phyloP scores from a whole-genome alignment of 2,888 invertebrate species.

The Cistogaster globosa region DNA sequence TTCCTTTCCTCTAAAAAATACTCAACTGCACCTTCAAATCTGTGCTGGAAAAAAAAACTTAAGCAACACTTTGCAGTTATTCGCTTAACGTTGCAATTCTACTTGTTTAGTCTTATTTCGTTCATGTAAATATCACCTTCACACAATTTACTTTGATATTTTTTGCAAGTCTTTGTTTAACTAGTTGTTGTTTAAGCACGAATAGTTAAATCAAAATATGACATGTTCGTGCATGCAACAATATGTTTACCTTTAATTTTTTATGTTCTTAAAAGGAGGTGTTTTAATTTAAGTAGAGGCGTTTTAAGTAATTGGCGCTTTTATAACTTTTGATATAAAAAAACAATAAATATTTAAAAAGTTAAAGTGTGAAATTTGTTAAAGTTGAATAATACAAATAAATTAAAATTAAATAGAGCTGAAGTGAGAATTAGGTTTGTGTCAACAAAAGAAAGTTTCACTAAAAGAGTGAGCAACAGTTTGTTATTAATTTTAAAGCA shows the following conservation, averaged over 20 bases:
- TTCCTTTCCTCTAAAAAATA: no score
- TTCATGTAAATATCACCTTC: no score
- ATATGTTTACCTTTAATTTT: constrained; percentile 9
- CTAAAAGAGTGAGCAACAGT: not conserved
- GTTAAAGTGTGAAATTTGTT: constrained; percentile 38
- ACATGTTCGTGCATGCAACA: constrained; percentile 64
- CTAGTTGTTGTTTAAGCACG: constrained; percentile 78
- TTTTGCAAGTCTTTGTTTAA: constrained; percentile 75
- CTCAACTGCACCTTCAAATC: no score
- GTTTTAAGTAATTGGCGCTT: constrained; percentile 47
- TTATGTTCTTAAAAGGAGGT: constrained; percentile 27
- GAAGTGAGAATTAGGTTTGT: not conserved
- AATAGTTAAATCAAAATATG: constrained; percentile 72
- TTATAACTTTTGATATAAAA: constrained; percentile 20
- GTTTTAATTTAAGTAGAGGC: constrained; percentile 26
- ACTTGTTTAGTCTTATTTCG: not conserved
- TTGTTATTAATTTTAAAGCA: not conserved
- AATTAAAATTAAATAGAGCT: constrained; percentile 15
- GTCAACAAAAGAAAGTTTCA: not conserved
- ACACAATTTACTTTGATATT: constrained; percentile 29
- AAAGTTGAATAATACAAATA: constrained; percentile 24
- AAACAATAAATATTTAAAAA: constrained; percentile 21
- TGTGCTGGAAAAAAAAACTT: no score
- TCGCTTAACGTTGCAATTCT: not conserved
- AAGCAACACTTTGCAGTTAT: no score